phyloP scores from a whole-genome alignment of 1,140 invertebrate genomes.

The Drosophila sechellia region DNA sequence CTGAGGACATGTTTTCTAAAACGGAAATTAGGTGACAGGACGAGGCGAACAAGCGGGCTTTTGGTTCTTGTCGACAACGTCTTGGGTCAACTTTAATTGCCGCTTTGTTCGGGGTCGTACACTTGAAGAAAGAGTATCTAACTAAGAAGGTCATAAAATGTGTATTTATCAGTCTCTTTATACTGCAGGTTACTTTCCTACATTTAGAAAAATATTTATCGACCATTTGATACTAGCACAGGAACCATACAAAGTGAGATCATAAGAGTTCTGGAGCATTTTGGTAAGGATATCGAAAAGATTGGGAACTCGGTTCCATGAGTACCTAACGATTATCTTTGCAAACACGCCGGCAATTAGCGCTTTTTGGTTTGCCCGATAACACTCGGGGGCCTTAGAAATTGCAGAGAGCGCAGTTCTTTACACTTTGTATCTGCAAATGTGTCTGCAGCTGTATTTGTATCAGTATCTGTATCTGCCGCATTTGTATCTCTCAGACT shows the following conservation, averaged over 20 bases:
- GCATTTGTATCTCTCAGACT: conserved; percentile 60
- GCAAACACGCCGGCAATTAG: conserved; percentile 54
- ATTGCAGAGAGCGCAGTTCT: conserved; percentile 29
- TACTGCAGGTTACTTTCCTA: neutral
- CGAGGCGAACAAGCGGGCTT: conserved; percentile 51
- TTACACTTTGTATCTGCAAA: conserved; percentile 23
- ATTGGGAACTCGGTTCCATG: conserved; percentile 4
- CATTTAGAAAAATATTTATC: too few species aligned
- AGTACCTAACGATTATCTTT: conserved; percentile 12
- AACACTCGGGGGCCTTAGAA: conserved; percentile 48
- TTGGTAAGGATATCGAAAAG: neutral
- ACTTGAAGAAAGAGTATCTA: conserved; percentile 4
- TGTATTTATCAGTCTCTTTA: neutral
- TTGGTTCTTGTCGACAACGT: conserved; percentile 53
- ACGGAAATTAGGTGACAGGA: conserved; percentile 82
- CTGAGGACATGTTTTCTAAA: conserved; percentile 72
- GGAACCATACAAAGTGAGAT: neutral
- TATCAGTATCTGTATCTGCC: conserved; percentile 52
- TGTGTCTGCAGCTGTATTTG: conserved; percentile 35
- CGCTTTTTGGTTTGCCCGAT: conserved; percentile 55
- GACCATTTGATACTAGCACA: too few species aligned
- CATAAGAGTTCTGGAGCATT: neutral
- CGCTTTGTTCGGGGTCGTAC: conserved; percentile 30
- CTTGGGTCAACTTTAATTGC: conserved; percentile 80
- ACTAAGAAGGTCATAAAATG: neutral